These are phyloP conservation scores for Uloborus diversus DNA, from an alignment of 1,140 invertebrate genomes.

Conservation along the genomic window DNA sequence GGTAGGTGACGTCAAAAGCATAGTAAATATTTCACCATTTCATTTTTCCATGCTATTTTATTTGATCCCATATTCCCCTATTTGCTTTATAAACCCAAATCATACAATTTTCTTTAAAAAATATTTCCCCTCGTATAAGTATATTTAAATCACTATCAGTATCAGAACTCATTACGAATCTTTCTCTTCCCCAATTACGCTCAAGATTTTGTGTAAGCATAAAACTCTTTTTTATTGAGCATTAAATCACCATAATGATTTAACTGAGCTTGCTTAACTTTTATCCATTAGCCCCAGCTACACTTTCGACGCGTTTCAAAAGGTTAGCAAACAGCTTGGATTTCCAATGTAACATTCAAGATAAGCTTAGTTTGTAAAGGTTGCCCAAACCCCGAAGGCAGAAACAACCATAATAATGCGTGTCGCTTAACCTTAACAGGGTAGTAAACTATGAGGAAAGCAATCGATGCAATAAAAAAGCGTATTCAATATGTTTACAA, in stretches of 20 bases:
- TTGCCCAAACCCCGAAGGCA: neutral
- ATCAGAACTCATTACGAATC: neutral
- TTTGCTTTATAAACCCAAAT: no score
- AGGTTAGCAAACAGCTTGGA: conserved; percentile 3
- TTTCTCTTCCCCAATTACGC: neutral
- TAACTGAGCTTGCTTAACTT: neutral
- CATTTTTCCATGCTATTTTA: no score
- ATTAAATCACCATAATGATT: neutral
- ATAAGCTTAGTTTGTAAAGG: conserved; percentile 16
- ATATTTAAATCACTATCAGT: no score
- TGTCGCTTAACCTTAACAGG: conserved; percentile 20
- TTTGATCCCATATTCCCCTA: no score
- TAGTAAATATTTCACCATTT: no score
- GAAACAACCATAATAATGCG: conserved; percentile 12
- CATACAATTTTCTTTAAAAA: no score
- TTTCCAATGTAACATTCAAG: conserved; percentile 2
- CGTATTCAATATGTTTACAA: no score
- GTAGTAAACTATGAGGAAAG: neutral
- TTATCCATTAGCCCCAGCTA: conserved; percentile 9
- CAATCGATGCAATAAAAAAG: neutral
- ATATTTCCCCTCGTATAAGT: no score
- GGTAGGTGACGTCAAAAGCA: no score
- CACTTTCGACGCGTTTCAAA: conserved; percentile 13
- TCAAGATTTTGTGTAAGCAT: neutral
- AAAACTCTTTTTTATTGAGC: neutral